Evolutionary conservation across 2,113 vertebrate genomes (phyloP).

Genomic region (Scomber scombrus): DNA sequence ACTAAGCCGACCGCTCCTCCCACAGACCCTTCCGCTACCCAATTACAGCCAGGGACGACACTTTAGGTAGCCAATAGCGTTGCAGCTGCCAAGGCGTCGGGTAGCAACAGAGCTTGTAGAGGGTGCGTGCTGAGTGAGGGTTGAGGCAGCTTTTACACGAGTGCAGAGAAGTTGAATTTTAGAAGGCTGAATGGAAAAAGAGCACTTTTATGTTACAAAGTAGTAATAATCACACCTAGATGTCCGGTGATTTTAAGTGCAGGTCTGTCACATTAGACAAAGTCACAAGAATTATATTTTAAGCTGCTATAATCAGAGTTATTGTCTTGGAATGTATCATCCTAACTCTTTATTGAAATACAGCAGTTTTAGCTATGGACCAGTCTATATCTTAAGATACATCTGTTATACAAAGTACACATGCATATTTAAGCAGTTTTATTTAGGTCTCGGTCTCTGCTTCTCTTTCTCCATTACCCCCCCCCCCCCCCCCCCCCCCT

Average conservation of each 20-base stretch:
- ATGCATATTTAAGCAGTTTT: neutral
- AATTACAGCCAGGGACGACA: constrained; percentile 68
- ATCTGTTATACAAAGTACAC: neutral
- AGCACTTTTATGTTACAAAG: constrained; percentile 31
- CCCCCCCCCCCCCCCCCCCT: neutral
- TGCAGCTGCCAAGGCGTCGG: constrained; percentile 84
- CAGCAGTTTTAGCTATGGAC: too few species aligned
- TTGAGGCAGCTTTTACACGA: constrained; percentile 62
- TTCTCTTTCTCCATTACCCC: too few species aligned
- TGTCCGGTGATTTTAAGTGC: neutral
- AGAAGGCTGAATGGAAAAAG: constrained; percentile 53
- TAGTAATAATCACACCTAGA: neutral
- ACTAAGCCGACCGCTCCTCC: constrained; percentile 78
- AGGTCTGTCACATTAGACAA: too few species aligned
- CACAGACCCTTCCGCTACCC: constrained; percentile 64
- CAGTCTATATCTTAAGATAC: too few species aligned
- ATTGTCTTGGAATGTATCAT: too few species aligned
- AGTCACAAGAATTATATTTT: too few species aligned
- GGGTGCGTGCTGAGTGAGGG: constrained; percentile 71
- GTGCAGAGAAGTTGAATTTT: constrained; percentile 78
- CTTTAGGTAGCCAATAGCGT: constrained; percentile 76
- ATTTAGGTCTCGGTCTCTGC: neutral
- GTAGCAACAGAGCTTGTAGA: constrained; percentile 86
- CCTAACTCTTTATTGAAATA: too few species aligned
- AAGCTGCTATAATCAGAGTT: too few species aligned